Evolutionary conservation across 2,113 vertebrate genomes (phyloP), one percentile per base, ranked within the genome.

Genomic region (Heloderma charlesbogerti): DNA sequence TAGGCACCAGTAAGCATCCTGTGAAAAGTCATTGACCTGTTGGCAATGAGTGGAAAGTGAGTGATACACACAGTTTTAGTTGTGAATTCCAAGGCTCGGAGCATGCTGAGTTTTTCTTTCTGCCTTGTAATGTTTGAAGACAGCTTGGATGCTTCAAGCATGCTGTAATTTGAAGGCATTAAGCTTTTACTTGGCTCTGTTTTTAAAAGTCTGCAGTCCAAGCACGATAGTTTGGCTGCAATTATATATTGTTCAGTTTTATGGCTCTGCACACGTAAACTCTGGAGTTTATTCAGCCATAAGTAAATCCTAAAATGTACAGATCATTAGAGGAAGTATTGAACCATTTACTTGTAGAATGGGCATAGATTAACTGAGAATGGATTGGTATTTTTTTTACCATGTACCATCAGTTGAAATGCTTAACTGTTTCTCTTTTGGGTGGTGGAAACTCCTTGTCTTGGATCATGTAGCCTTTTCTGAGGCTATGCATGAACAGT

Each of bases 341-440:
- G 86, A 96, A 90, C 92, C 94, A 94, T 97, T 97, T 97, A 34
- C 92, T 92, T 92, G 94, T 90, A 93, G 94, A 96, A 96, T 15
- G 94, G 92, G 86, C 90, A 91, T 82, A 91, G 92, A 94, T 95
- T 94, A 96, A 94, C 88, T 82, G 84, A 90, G 95, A 85, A 95
- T 9, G 92, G 92, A 91, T 92, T 88, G 87, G 86, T 77, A 72
- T 0, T 0, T 63, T 63, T 93, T 60, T 89, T 60, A 94, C 91
- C 90, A 85, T 88, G 80, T 1, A 27, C 20, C 79, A 91, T 90
- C 91, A 37, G 75, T 86, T 79, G 67, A 25, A 82, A 85, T 71
- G n/a, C 9, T 43, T 91, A 91, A 92, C 34, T 63, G 86, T 90
- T 91, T 93, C 89, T 69, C 48, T 86, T 72, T 69, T 71, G 86